Conservation (phyloP, 2,888 invertebrate genomes). For the Helicoverpa assulta region DNA sequence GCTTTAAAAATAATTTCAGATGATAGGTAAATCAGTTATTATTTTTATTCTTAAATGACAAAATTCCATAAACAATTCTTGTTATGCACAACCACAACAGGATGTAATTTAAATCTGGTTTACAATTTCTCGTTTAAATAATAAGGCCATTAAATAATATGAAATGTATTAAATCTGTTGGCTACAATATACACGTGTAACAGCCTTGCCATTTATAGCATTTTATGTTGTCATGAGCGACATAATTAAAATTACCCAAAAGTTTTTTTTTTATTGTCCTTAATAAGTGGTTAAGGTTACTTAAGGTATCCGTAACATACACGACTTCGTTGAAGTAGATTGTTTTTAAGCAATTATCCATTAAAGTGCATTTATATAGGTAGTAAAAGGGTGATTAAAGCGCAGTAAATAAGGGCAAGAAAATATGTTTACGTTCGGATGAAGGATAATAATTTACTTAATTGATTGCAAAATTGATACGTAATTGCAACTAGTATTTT, state of each 20-base stretch:
- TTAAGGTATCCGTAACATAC: slow-evolving; percentile 47
- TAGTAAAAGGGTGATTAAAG: slow-evolving; percentile 15
- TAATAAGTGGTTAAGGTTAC: slow-evolving; percentile 42
- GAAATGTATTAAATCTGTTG: slow-evolving; percentile 24
- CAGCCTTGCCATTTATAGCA: slow-evolving; percentile 34
- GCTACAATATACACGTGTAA: slow-evolving; percentile 19
- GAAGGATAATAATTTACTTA: not conserved
- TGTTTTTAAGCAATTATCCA: slow-evolving; percentile 24
- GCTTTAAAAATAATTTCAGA: not conserved
- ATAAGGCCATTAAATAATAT: slow-evolving; percentile 34
- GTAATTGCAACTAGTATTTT: slow-evolving; percentile 1
- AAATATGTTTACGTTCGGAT: not conserved
- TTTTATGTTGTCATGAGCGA: slow-evolving; percentile 37
- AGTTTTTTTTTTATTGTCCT: slow-evolving; percentile 47
- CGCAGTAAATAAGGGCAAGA: slow-evolving; percentile 19
- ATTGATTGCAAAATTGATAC: not conserved
- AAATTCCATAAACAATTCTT: slow-evolving; percentile 1
- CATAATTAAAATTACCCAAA: slow-evolving; percentile 50
- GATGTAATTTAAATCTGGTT: slow-evolving; percentile 18
- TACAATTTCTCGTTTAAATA: slow-evolving; percentile 19
- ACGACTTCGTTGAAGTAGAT: slow-evolving; percentile 32
- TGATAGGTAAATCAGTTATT: not conserved
- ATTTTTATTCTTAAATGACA: not conserved
- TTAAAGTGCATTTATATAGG: slow-evolving; percentile 3
- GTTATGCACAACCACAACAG: slow-evolving; percentile 10